phyloP scores from a whole-genome alignment of 1,140 invertebrate genomes.

The Phenacoccus solenopsis region DNA sequence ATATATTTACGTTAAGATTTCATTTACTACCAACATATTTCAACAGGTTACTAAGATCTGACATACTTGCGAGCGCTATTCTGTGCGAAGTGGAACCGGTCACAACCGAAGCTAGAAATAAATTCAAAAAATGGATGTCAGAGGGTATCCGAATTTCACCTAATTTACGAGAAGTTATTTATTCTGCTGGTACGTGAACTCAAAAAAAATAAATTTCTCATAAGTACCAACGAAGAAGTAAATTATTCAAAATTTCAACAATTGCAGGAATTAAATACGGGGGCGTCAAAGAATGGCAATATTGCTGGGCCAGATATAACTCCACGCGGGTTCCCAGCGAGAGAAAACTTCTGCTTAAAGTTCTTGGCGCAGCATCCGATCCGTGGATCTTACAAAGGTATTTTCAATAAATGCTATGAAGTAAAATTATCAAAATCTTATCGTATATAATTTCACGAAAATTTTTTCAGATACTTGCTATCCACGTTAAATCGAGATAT shows the following conservation, averaged over 20 bases:
- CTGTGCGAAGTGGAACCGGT: conserved; percentile 47
- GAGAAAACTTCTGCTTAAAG: conserved; percentile 49
- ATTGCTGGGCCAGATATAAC: conserved; percentile 57
- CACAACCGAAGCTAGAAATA: conserved; percentile 44
- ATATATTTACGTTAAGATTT: not conserved
- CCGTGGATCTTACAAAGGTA: conserved; percentile 56
- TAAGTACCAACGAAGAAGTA: too few species aligned
- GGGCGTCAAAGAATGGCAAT: conserved; percentile 55
- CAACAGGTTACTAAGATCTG: conserved; percentile 42
- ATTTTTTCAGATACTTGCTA: conserved; percentile 42
- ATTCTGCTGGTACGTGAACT: conserved; percentile 49
- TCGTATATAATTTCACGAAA: not conserved
- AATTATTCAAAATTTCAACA: not conserved
- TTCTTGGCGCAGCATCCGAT: conserved; percentile 54
- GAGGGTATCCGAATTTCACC: conserved; percentile 44
- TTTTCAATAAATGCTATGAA: conserved; percentile 18
- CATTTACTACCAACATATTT: not conserved
- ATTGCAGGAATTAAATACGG: conserved; percentile 45
- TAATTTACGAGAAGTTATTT: conserved; percentile 59
- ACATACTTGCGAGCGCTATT: conserved; percentile 45
- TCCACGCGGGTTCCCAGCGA: conserved; percentile 53
- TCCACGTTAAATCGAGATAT: conserved; percentile 47
- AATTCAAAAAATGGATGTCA: conserved; percentile 53
- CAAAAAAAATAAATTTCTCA: too few species aligned
- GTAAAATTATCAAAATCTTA: not conserved